Base-by-base conservation (phyloP, 2,113 vertebrate genomes). In the Neotoma lepida region DNA sequence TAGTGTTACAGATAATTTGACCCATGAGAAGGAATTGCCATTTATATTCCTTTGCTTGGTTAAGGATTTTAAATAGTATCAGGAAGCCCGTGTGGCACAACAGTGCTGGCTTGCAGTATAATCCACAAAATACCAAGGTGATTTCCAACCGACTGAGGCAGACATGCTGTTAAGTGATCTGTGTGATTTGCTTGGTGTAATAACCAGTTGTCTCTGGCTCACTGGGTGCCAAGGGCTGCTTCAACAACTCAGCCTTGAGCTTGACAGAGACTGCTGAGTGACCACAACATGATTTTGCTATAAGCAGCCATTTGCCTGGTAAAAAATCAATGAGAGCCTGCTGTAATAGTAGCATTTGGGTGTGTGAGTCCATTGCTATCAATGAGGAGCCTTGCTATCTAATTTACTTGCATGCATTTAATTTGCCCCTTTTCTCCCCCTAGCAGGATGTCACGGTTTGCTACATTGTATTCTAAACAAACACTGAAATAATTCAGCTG, bases 1-100 rank as follows among this genome's bases (percentile, higher is more conserved):
- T 98, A 97, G 98, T 97, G 95, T 98, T 98, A 97, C 97, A 97
- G 98, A 98, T 98, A 98, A 98, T 97, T 97, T 97, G 97, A 98
- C 97, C 97, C 96, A 84, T 49, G 97, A 98, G 97, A 98, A 97
- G 88, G 94, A 98, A 96, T 93, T 98, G 96, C 97, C 97, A 97
- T 94, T 94, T 98, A 94, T 97, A 98, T 97, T 95, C 96, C 97
- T 97, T 96, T 97, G 97, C 97, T 97, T 92, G 95, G 95, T 94
- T 98, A 98, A 98, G 96, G 95, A 97, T 97, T 98, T 98, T 98
- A 98, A 98, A 97, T 82, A 96, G 88, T 97, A 97, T 97, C 95
- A 97, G 96, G 95, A 97, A 98, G 98, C 97, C 95, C 94, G 97
- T 95, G 96, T 95, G 90, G 87, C 94, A 92, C 98, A 95, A 98